Base-by-base conservation (phyloP, 2,888 invertebrate genomes). In the Cheilosia scutellata region DNA sequence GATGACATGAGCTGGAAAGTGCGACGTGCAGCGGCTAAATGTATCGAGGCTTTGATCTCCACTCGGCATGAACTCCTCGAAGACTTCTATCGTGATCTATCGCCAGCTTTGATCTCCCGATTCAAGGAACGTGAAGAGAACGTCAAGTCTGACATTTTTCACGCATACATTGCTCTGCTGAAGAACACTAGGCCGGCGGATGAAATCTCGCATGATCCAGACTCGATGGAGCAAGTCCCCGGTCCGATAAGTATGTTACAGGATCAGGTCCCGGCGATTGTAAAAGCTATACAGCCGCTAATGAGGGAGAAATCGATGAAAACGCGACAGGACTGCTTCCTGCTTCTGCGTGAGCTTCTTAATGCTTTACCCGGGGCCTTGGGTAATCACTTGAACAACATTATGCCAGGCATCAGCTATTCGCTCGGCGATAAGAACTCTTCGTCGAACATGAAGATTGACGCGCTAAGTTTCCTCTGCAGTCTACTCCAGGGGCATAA, bases 1-100 rank as follows among this genome's bases (percentile, higher is more conserved):
- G 99, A 99, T 91, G 99, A 99, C 91, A 98, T 99, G 97, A 98
- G 98, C 82, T 99, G 99, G 99, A 99, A 99, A 94, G 97, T 97
- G 9, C 94, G 99, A 44, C 95, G 99, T 51, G 97, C 99, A 0
- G 97, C 99, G 5, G 99, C 99, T 0, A 99, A 99, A 93, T 99
- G 99, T 90, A 93, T 99, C 20, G 98, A 99, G 92, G 98, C 99
- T 0, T 95, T 99, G 40, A 97, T 99, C 87, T 95, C 96, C 1
- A 98, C 98, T 0, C 95, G 99, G 72, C 97, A 98, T 87, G 99
- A 99, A 90, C 94, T 98, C 88, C 93, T 99, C 51, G 94, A 96
- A 0, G 97, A 98, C 87, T 96, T 99, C 92, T 98, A 98, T 91
- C 95, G 94, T 89, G 95, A 95, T 42, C 95, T 99, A 5, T 98